Base-by-base conservation (phyloP, 1,140 invertebrate genomes). In the Pseudomyrmex flavicornis region DNA sequence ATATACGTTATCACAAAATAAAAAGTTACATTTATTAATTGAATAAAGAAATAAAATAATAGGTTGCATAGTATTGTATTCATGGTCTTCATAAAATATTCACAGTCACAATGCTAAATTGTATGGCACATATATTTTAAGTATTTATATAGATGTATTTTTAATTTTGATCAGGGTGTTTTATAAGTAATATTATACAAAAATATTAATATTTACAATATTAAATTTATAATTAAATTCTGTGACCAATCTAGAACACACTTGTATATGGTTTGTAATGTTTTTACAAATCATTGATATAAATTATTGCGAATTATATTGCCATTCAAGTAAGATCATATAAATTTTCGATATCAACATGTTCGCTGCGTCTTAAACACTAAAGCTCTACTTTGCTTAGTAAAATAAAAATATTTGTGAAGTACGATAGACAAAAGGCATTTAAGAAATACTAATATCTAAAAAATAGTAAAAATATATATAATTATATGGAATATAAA, bases 341-440 rank as follows among this genome's bases (percentile, higher is more conserved):
- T 35, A 66, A 66, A 76, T 52, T 77, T 77, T 54, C 2, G 26
- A 77, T 35, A 68, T 56, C 20, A 68, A 68, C n/a, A 77, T 66
- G 48, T 77, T 77, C 48, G 26, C 48, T 77, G 62, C 17, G 35
- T 35, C 35, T 26, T n/a, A 56, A 8, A 20, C 8, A 48, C 54
- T 13, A n/a, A 35, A 35, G 35, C 5, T 35, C 35, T 35, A 35
- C 7, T 35, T 35, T 35, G 26, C 44, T 5, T 9, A 54, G 0
- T 15, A 35, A 75, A 63, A 35, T 9, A 35, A 17, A 75, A 35
- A n/a, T 63, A 59, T 73, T 70, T 15, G 26, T 15, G 20, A 35
- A 35, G 5, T 35, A 35, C 5, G 35, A 35, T 35, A 35, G 35
- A 35, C 35, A 35, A 1, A 35, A 35, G 35, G 35, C 35, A 35